Evolutionary conservation across 2,888 invertebrate species (phyloP).

Genomic region (Drosophila leonis): DNA sequence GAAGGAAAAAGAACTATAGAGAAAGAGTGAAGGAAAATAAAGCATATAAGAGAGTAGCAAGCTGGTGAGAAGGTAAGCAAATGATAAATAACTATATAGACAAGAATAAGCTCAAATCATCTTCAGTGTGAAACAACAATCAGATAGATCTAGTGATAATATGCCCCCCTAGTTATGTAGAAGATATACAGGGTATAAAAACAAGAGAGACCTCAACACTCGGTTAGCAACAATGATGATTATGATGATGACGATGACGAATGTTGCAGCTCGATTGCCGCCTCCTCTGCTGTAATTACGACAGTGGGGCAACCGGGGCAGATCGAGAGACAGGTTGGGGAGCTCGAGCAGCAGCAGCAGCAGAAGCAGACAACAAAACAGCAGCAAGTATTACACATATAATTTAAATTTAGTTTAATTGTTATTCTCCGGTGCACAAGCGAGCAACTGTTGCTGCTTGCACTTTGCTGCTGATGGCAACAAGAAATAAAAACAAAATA

Average conservation of each 20-base stretch:
- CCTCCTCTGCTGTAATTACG: constrained; percentile 72
- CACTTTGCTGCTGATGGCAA: constrained; percentile 14
- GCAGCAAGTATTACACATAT: constrained; percentile 75
- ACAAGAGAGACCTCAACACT: constrained; percentile 41
- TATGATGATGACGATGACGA: constrained; percentile 67
- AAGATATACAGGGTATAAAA: constrained; percentile 7
- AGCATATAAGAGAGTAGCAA: not conserved
- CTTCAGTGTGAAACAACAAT: not conserved
- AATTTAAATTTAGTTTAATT: constrained; percentile 82
- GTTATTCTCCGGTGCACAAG: constrained; percentile 77
- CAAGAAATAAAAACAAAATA: constrained; percentile 13
- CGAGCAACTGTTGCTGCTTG: constrained; percentile 42
- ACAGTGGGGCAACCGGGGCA: constrained; percentile 8
- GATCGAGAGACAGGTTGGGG: constrained; percentile 19
- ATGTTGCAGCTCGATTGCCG: constrained; percentile 55
- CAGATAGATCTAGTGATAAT: not conserved
- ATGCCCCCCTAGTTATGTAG: not conserved
- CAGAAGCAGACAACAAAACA: constrained; percentile 25
- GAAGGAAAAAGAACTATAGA: too few species aligned
- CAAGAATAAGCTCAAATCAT: not conserved
- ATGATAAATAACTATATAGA: constrained; percentile 2
- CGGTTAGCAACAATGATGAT: constrained; percentile 46
- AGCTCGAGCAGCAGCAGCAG: constrained; percentile 7
- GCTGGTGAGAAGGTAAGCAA: too few species aligned
- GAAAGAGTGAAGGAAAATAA: not conserved